These are phyloP conservation scores for Macquaria australasica DNA, from an alignment of 2,113 vertebrate species.

Conservation along the genomic window DNA sequence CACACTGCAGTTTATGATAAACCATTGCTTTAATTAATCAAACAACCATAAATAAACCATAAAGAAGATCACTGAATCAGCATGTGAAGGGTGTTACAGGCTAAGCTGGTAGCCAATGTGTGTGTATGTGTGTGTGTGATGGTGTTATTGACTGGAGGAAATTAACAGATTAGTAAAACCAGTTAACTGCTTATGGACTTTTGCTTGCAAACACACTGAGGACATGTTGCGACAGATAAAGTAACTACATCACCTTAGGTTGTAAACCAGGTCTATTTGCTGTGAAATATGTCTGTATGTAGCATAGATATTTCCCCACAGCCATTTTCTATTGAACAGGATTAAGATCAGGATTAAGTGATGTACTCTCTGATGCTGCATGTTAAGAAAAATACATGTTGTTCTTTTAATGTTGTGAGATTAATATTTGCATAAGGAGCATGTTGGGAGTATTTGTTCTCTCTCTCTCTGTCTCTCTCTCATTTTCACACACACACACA, in stretches of 20 bases:
- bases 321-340: background rate
- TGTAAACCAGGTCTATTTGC: background rate
- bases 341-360: constrained; percentile 23
- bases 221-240: background rate
- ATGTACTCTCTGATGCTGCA: background rate
- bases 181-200: background rate
- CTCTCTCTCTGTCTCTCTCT: background rate
- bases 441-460: background rate
- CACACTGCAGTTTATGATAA: constrained; percentile 21
- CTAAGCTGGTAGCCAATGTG: background rate
- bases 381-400: background rate
- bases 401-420: background rate
- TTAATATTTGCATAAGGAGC: background rate
- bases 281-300: background rate
- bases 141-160: background rate
- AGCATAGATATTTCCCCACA: background rate
- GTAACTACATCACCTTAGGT: background rate
- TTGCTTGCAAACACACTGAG: background rate
- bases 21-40: constrained; percentile 33
- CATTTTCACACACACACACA: background rate
- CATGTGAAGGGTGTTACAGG: background rate
- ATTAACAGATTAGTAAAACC: background rate
- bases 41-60: constrained; percentile 33
- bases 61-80: constrained; percentile 20
- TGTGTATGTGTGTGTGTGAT: background rate